A percentile compares a stretch with the other conserved stretches of the same genome.
phyloP scores from a whole-genome alignment of 1,140 invertebrate genomes.

The Drosophila dunni region DNA sequence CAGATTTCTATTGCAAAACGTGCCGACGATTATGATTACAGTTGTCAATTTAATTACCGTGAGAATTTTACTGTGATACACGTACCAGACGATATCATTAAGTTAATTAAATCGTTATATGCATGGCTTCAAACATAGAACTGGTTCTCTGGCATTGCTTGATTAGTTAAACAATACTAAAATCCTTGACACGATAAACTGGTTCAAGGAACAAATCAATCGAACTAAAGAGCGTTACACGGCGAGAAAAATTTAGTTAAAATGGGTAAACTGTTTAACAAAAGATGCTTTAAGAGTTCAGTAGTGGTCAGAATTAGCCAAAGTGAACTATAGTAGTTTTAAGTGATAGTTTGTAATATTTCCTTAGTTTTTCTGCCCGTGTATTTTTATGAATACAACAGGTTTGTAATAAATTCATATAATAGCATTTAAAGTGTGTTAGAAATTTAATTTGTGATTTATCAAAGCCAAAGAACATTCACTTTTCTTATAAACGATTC shows the following conservation, averaged over 20 bases:
- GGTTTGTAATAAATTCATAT: not conserved
- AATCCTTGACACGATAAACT: slow-evolving; percentile 44
- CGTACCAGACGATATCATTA: slow-evolving; percentile 23
- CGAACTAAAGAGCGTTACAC: not conserved
- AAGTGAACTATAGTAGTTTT: no score
- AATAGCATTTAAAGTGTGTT: not conserved
- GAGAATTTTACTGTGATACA: slow-evolving; percentile 40
- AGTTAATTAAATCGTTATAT: slow-evolving; percentile 46
- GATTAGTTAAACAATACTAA: slow-evolving; percentile 27
- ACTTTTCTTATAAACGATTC: not conserved
- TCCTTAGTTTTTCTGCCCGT: not conserved
- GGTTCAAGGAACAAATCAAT: slow-evolving; percentile 13
- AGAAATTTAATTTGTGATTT: not conserved
- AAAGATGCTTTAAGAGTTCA: no score
- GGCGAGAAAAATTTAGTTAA: no score
- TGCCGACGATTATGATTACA: slow-evolving; percentile 61
- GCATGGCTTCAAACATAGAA: slow-evolving; percentile 17
- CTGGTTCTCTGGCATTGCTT: slow-evolving; percentile 40
- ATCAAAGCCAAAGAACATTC: not conserved
- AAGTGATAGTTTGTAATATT: no score
- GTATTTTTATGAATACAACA: not conserved
- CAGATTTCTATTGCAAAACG: slow-evolving; percentile 57
- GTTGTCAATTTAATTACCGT: slow-evolving; percentile 59
- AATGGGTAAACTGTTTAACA: no score
- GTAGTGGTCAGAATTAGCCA: no score